These are phyloP conservation scores for Barnardius zonarius DNA, from an alignment of 2,113 vertebrate species.

Conservation along the genomic window DNA sequence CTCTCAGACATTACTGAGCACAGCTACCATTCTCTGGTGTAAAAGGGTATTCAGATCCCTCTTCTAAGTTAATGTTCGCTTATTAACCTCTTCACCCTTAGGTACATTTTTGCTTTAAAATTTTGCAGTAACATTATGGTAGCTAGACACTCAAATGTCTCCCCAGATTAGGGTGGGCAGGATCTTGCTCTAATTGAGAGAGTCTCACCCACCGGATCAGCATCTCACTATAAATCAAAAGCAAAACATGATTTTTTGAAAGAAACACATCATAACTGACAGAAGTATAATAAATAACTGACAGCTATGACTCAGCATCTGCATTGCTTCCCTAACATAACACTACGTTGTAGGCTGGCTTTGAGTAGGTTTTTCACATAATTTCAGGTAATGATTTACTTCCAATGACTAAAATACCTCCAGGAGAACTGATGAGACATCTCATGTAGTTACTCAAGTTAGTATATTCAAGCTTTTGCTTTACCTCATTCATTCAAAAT, in stretches of 20 bases:
- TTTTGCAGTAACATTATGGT: not conserved
- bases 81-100: not conserved
- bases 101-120: not conserved
- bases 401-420: slow-evolving; percentile 57
- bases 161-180: not conserved
- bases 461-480: not conserved
- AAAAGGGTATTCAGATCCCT: not conserved
- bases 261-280: not conserved
- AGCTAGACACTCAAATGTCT: not conserved
- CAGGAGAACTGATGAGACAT: slow-evolving; percentile 23
- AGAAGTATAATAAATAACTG: slow-evolving; percentile 32
- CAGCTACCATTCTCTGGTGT: not conserved
- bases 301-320: slow-evolving; percentile 69
- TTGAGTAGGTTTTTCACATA: slow-evolving; percentile 9
- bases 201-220: not conserved
- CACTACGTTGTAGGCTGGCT: not conserved
- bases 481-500: not conserved
- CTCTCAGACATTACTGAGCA: not conserved
- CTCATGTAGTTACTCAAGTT: not conserved
- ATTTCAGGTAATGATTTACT: slow-evolving; percentile 70
- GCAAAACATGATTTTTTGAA: not conserved
- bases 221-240: not conserved
- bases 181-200: not conserved
- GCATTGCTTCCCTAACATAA: slow-evolving; percentile 56
- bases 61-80: not conserved